Base-by-base conservation (phyloP, 2,888 invertebrate genomes). In the Drosophila percnosoma region DNA sequence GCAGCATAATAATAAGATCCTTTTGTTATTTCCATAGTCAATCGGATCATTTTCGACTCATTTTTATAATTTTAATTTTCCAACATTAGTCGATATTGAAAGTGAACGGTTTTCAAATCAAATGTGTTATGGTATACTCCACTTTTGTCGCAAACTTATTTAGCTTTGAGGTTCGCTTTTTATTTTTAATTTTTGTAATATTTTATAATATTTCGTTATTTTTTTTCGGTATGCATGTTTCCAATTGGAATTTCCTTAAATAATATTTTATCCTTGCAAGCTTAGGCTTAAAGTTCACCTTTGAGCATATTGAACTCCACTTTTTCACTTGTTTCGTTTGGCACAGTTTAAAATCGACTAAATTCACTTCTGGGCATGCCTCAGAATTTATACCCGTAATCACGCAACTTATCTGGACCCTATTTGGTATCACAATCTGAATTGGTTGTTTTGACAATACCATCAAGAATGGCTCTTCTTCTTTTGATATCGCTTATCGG, bases 351-450 rank as follows among this genome's bases (percentile, higher is more conserved):
- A 70, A 60, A 73, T 78, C 67, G 60, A 85, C 84, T 85, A 83
- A 85, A 70, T 63, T 76, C 57, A 31, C 53, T 29, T 58, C 15
- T 7, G 58, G 53, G 61, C 33, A 21, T 27, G 55, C 29, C n/a
- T 10, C 40, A 51, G 31, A 59, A 74, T 88, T 88, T 88, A 85
- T 83, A 88, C 69, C 49, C 52, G 7, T 60, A 73, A 83, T 87
- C 80, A 42, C 1, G 31, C 15, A 18, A 68, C 75, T 86, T 84
- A 84, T 86, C 86, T 68, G 63, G 49, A 49, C 51, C 60, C 24
- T 27, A 48, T 1, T 59, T 53, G 61, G 72, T 80, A 80, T 67
- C 68, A 11, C 18, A 74, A 68, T 73, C 73, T 58, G 67, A 80
- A 67, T 83, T 57, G 61, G 38, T 70, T 63, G 68, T 71, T 82